Evolutionary conservation across 2,888 invertebrate genomes (phyloP).

Genomic region (Bimastos eiseni): DNA sequence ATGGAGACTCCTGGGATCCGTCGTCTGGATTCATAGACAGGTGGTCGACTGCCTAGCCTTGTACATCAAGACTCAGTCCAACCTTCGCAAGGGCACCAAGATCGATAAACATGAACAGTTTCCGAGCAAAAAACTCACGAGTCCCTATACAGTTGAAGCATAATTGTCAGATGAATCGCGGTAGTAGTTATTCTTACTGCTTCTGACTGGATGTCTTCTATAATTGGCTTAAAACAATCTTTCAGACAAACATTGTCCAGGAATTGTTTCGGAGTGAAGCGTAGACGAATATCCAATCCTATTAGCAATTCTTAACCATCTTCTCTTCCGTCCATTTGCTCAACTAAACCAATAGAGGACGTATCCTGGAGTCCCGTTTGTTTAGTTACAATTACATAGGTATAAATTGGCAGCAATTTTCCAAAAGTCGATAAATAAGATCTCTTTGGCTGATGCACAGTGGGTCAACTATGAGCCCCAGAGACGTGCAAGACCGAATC

Average conservation of each 20-base stretch:
- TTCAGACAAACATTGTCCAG: neutral
- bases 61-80: neutral
- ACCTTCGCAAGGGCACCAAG: too few species aligned
- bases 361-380: neutral
- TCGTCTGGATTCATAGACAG: constrained; percentile 92
- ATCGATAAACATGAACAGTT: neutral
- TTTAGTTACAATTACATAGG: neutral
- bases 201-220: too few species aligned
- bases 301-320: neutral
- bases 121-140: neutral
- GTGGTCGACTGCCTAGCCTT: too few species aligned
- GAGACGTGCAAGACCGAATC: neutral
- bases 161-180: neutral
- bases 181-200: neutral
- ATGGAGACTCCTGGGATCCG: constrained; percentile 91
- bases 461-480: too few species aligned
- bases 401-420: neutral
- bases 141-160: neutral
- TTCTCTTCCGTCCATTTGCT: neutral
- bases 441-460: too few species aligned
- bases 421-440: too few species aligned
- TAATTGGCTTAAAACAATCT: too few species aligned
- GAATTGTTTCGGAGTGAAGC: neutral
- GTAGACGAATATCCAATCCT: neutral
- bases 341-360: neutral